Evolutionary conservation across 2,888 invertebrate species (phyloP), one percentile per base, ranked within the genome.

Genomic region (Eupithecia abbreviata): DNA sequence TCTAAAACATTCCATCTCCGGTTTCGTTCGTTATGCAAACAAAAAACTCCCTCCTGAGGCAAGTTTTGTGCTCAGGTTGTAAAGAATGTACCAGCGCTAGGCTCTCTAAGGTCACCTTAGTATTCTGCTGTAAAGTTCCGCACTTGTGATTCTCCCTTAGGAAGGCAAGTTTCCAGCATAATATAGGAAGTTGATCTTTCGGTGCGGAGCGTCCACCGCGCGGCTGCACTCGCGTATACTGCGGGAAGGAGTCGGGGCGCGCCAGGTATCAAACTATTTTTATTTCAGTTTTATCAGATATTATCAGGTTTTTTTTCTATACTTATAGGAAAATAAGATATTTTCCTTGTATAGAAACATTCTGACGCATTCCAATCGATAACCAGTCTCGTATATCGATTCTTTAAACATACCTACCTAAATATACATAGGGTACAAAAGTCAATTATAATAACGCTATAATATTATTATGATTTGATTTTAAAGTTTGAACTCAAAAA

Each of bases 161-260:
- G 18, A 75, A 75, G 15, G 51, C 12, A 65, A 77, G 18, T 74
- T 77, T 73, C 42, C 62, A 77, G 66, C 58, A 71, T 65, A 67
- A 67, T 73, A 74, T 42, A 71, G 15, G 67, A 58, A 74, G 18
- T 66, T 41, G 1, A 41, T 58, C 18, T 72, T 71, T 47, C 65
- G 12, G 47, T 66, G 77, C 77, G 73, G 67, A 43, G 12, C 15
- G 66, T 12, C 5, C 49, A 43, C 30, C 30, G 30, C 30, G 30
- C 30, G 30, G 30, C 30, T 30, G 1, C 30, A 30, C 30, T 30
- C 30, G 30, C 30, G 30, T 30, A 30, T 30, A 30, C 10, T n/a
- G 51, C 12, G 2, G 13, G n/a, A 13, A 41, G 13, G 41, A 65
- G 6, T n/a, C 0, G 7, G 12, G 13, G 5, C 41, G 41, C 0